A percentile compares a stretch with the other conserved stretches of the same genome.
These are phyloP conservation scores for Vidua macroura DNA, from an alignment of 2,113 vertebrate species.

Conservation along the genomic window DNA sequence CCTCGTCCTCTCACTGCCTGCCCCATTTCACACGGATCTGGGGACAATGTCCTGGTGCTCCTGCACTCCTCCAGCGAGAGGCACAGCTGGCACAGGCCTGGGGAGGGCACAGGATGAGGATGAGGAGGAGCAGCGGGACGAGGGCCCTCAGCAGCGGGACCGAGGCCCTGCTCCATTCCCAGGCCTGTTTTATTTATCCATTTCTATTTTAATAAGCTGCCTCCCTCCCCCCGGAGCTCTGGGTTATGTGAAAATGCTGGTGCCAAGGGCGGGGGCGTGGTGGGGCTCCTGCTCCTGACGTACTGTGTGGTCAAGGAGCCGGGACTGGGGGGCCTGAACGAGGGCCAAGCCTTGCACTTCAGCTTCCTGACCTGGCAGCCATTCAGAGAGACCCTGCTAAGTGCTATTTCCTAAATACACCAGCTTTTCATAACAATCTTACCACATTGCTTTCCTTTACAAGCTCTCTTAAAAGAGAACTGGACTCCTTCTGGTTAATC, in stretches of 20 bases:
- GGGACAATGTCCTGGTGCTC: fast-evolving
- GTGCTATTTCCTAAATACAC: conserved; percentile 92
- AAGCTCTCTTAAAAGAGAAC: conserved; percentile 83
- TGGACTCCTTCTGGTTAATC: conserved; percentile 86
- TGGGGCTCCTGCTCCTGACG: conserved; percentile 72
- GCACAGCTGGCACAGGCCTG: fast-evolving
- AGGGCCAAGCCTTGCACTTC: conserved; percentile 88
- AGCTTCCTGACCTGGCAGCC: conserved; percentile 91
- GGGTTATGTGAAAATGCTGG: conserved; percentile 93
- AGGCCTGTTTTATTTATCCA: conserved; percentile 85
- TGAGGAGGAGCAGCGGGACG: neutral
- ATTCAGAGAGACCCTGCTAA: conserved; percentile 90
- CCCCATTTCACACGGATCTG: fast-evolving
- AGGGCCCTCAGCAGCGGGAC: conserved; percentile 39
- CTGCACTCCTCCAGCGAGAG: fast-evolving
- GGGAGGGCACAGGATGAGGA: neutral
- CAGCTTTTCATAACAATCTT: conserved; percentile 90
- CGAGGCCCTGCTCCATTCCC: conserved; percentile 79
- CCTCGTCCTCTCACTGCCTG: fast-evolving
- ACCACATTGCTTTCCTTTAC: conserved; percentile 88
- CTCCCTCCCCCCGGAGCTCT: conserved; percentile 79
- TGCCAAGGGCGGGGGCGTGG: conserved; percentile 78
- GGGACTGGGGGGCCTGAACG: conserved; percentile 79
- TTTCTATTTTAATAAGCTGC: conserved; percentile 83
- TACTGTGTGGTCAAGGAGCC: conserved; percentile 84